Evolutionary conservation across 2,888 invertebrate genomes (phyloP).

Genomic region (Drosophila melanosoma): DNA sequence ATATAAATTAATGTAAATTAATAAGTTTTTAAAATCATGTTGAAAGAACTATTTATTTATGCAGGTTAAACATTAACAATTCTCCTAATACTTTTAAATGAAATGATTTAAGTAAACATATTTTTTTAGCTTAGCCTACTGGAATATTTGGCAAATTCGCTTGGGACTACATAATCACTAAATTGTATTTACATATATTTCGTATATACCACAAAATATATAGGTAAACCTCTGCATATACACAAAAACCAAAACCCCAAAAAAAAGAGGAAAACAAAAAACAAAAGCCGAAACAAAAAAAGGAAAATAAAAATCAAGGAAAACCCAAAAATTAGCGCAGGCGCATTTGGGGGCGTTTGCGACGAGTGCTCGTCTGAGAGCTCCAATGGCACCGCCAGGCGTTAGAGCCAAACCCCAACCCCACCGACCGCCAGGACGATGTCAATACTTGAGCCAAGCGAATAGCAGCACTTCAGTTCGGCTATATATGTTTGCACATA

Average conservation of each 20-base stretch:
- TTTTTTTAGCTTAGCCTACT: neutral
- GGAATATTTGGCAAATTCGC: no score
- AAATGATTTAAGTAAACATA: neutral
- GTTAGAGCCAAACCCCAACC: slow-evolving; percentile 20
- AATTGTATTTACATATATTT: neutral
- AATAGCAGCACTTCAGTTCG: slow-evolving; percentile 70
- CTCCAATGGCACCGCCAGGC: slow-evolving; percentile 76
- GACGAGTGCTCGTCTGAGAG: slow-evolving; percentile 39
- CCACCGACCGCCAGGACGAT: slow-evolving; percentile 27
- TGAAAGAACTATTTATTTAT: neutral
- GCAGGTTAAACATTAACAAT: neutral
- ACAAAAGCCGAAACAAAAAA: slow-evolving; percentile 6
- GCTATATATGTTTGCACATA: slow-evolving; percentile 35
- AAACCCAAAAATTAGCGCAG: slow-evolving; percentile 73
- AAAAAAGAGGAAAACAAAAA: slow-evolving; percentile 6
- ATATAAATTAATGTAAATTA: neutral
- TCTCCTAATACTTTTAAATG: neutral
- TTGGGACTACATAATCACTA: neutral
- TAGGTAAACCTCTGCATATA: no score
- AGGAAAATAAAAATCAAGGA: slow-evolving; percentile 45
- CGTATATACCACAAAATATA: slow-evolving; percentile 2
- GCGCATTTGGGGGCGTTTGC: slow-evolving; percentile 55
- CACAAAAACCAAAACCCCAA: slow-evolving; percentile 30
- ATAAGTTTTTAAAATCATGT: neutral
- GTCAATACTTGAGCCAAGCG: slow-evolving; percentile 76